These are phyloP conservation scores for Cosmia pyralina DNA, from an alignment of 2,888 invertebrate genomes.

Conservation along the genomic window DNA sequence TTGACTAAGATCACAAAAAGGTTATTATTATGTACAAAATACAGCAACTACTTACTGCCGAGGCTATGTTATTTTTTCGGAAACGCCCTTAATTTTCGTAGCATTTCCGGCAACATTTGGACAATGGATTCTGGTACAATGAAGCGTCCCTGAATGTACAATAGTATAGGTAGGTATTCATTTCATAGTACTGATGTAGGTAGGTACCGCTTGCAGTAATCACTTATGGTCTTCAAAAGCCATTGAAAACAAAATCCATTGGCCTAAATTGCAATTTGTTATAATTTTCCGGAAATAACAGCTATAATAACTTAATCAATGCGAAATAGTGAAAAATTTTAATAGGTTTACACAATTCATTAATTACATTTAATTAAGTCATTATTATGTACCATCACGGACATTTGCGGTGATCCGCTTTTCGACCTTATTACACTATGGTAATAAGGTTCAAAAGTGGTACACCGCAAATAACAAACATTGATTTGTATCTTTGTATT, in stretches of 20 bases:
- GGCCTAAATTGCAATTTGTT: slow-evolving; percentile 14
- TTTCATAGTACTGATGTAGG: slow-evolving; percentile 5
- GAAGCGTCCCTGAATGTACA: slow-evolving; percentile 28
- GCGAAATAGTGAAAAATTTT: no score
- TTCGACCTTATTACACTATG: no score
- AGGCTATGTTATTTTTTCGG: not conserved
- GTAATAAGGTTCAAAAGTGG: no score
- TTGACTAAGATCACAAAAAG: not conserved
- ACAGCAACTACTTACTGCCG: not conserved
- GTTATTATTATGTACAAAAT: not conserved
- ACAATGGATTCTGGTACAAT: slow-evolving; percentile 48
- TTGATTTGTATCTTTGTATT: no score
- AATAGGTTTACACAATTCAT: no score
- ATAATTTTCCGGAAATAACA: no score
- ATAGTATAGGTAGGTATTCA: slow-evolving; percentile 18
- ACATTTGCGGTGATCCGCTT: no score
- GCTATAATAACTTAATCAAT: no score
- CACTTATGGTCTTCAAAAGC: slow-evolving; percentile 34
- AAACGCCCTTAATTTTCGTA: slow-evolving; percentile 27
- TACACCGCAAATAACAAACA: no score
- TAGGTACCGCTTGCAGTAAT: slow-evolving; percentile 26
- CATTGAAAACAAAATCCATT: slow-evolving; percentile 26
- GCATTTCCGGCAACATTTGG: slow-evolving; percentile 41
- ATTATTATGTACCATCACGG: no score
- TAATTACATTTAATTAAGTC: no score